Conservation (phyloP, 2,888 invertebrate genomes). For the Hirtodrosophila cameraria region DNA sequence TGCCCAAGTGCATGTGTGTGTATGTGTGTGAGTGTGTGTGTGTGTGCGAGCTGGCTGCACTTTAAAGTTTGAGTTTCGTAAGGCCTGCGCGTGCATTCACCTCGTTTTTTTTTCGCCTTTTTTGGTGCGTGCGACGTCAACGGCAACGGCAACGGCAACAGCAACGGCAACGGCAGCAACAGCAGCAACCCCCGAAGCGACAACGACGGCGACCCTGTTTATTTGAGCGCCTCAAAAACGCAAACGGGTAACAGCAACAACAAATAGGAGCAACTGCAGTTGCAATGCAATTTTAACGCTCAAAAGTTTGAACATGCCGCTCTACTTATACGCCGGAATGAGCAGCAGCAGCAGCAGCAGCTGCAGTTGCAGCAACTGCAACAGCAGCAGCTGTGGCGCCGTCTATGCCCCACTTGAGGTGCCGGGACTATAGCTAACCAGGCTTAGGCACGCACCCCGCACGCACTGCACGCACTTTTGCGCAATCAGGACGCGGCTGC, state of each 20-base stretch:
- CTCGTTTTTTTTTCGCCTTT: conserved; percentile 78
- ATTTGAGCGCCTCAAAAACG: conserved; percentile 75
- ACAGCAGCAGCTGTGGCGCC: conserved; percentile 26
- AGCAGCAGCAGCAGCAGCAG: conserved; percentile 45
- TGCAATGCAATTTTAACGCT: conserved; percentile 74
- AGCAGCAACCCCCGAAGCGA: conserved; percentile 62
- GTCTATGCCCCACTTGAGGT: conserved; percentile 58
- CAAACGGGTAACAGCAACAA: conserved; percentile 43
- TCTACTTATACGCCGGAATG: conserved; percentile 76
- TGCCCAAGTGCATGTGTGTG: conserved; percentile 38
- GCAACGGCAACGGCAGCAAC: too few species aligned
- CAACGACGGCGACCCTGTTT: conserved; percentile 69
- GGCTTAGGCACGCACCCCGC: conserved; percentile 44
- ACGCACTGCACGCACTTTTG: conserved; percentile 76
- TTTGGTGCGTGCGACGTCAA: conserved; percentile 71
- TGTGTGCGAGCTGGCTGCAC: conserved; percentile 62
- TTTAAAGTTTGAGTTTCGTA: conserved; percentile 80
- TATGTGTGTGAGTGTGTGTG: conserved; percentile 39
- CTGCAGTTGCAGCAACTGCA: too few species aligned
- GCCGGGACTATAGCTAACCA: conserved; percentile 23
- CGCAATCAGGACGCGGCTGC: conserved; percentile 61
- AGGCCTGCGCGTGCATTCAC: conserved; percentile 83
- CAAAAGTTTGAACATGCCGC: conserved; percentile 77
- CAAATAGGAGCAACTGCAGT: conserved; percentile 60
- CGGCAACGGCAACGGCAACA: conserved; percentile 39